Base-by-base conservation (phyloP, 2,113 vertebrate genomes). In the Stigmatopora argus region DNA sequence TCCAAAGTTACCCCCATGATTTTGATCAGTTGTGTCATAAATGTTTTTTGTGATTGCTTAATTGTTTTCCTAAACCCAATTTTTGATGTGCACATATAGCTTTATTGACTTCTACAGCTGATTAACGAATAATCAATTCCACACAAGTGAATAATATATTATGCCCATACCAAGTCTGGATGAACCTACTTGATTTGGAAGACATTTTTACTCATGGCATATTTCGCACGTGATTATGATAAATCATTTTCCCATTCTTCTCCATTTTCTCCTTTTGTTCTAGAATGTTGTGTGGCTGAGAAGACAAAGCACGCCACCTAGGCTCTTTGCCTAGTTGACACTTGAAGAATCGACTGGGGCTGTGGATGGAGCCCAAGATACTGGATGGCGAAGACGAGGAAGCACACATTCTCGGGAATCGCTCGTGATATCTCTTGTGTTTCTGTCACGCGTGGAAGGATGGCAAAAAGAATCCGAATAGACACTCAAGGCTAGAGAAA, bases 331-430 rank as follows among this genome's bases (percentile, higher is more conserved):
- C 77, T 73, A 85, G 73, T 80, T 65, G 73, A 84, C 84, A 76
- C 69, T 83, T 80, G 79, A 85, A 83, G 82, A 77, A 64, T 69
- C 80, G 81, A 85, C 67, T 62, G 72, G 62, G 82, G 66, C 67
- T 55, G 70, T 73, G 82, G 84, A 89, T 80, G 83, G 76, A 85
- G 82, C 78, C 80, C 84, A 83, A 73, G 78, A 82, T 72, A 75
- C 70, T 89, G 84, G 83, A 88, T 85, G 82, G 85, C 72, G 82
- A 81, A 82, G 79, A 79, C 73, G 78, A 86, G 75, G 83, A 85
- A 82, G 69, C 81, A 56, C 79, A 61, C 79, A 70, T 79, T 70
- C 70, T 71, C 66, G 84, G 78, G 83, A 79, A 83, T 81, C 74
- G 31, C 65, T 68, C 64, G 63, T 64, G 65, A 71, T 64, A 63